These are phyloP conservation scores for Anser cygnoides DNA, from an alignment of 2,113 vertebrate genomes.

Conservation along the genomic window DNA sequence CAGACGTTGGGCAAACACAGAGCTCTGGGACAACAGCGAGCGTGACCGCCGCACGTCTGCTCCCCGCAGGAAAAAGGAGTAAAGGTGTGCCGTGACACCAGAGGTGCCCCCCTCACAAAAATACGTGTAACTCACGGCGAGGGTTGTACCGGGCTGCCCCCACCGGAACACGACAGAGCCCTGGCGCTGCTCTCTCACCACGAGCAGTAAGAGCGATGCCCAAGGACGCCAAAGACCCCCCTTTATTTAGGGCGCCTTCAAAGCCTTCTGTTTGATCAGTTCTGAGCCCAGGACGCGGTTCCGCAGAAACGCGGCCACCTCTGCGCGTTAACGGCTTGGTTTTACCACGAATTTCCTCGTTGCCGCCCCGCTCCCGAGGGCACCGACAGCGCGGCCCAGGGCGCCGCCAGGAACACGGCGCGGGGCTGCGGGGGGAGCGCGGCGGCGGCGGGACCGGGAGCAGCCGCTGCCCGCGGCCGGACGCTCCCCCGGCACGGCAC, in stretches of 20 bases:
- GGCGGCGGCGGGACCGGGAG: not conserved
- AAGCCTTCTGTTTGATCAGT: no score
- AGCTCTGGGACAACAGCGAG: not conserved
- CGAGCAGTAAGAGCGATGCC: not conserved
- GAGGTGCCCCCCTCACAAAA: not conserved
- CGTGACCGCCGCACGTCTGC: rapidly evolving
- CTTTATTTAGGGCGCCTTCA: not conserved
- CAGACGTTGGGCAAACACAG: not conserved
- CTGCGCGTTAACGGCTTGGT: rapidly evolving
- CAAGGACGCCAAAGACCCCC: not conserved
- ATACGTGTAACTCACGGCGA: rapidly evolving
- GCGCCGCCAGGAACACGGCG: not conserved
- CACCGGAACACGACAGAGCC: not conserved
- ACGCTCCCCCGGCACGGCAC: rapidly evolving
- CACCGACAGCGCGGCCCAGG: not conserved
- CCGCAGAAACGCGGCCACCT: not conserved
- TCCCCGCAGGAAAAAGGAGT: no score
- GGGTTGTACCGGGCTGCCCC: rapidly evolving
- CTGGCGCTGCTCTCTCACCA: not conserved
- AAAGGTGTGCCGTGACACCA: rapidly evolving
- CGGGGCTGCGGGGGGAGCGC: not conserved
- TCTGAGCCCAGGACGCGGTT: rapidly evolving
- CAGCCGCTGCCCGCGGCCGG: rapidly evolving
- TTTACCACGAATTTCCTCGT: not conserved
- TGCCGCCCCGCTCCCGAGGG: not conserved